Conservation (phyloP, 2,797 vertebrate genomes). For the Heliangelus exortis region DNA sequence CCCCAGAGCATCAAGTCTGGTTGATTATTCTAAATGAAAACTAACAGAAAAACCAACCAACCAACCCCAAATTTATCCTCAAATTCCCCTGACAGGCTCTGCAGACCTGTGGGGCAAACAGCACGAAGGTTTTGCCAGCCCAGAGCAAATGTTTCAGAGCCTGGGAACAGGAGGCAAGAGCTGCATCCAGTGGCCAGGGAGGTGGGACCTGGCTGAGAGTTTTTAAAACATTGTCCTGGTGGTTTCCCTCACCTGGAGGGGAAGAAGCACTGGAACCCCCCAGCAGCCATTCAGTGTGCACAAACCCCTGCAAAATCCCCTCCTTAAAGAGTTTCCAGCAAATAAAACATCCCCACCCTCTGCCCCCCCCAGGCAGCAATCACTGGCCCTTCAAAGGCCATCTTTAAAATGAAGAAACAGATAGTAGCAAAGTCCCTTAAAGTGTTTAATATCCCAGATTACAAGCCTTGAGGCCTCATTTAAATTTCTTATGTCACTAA, state of each 20-base stretch:
- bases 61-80: neutral
- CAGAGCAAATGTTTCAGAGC: too few relatives aligned
- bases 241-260: neutral
- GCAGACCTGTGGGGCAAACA: neutral
- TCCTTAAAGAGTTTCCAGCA: neutral
- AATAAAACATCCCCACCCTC: neutral
- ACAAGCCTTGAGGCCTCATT: neutral
- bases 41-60: neutral
- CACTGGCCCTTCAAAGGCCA: neutral
- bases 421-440: neutral
- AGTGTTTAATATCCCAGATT: neutral
- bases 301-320: neutral
- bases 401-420: neutral
- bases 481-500: neutral
- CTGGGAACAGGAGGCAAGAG: too few relatives aligned
- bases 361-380: neutral
- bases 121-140: neutral
- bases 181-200: too few relatives aligned
- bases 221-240: accelerated
- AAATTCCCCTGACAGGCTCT: neutral
- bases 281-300: neutral
- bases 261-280: neutral
- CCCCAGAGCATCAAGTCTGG: neutral
- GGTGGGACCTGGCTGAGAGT: too few relatives aligned
- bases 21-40: neutral